Percentiles rank a stretch among this genome's conserved stretches.
Evolutionary conservation across 2,113 vertebrate species (phyloP).

Genomic region (Colistium nudipinnis): DNA sequence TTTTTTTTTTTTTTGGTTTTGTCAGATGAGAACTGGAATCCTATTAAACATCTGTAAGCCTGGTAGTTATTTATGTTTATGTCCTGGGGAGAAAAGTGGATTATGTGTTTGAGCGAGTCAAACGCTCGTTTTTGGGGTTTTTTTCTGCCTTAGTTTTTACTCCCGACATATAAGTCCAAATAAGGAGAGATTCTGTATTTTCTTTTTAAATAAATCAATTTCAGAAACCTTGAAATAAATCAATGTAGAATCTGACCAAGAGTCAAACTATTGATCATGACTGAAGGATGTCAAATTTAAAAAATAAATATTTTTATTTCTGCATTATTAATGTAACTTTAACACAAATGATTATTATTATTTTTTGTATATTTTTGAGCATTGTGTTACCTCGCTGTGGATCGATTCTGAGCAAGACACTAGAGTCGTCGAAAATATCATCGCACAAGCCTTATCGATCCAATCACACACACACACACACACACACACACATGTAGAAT

Average conservation of each 20-base stretch:
- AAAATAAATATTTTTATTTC: no score
- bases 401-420: neutral
- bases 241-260: no score
- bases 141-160: slow-evolving; percentile 40
- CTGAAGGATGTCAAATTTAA: no score
- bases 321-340: neutral
- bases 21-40: slow-evolving; percentile 26
- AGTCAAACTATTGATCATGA: no score
- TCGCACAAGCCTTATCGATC: slow-evolving; percentile 13
- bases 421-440: neutral
- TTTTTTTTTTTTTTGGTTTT: slow-evolving; percentile 13
- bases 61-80: slow-evolving; percentile 33
- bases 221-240: no score
- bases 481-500: slow-evolving; percentile 7
- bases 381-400: neutral
- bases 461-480: neutral
- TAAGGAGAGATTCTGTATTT: no score
- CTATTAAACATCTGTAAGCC: slow-evolving; percentile 30
- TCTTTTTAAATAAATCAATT: no score
- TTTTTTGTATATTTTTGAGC: neutral
- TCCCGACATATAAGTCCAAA: slow-evolving; percentile 26
- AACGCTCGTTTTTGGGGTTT: no score
- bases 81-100: slow-evolving; percentile 49
- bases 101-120: slow-evolving; percentile 46
- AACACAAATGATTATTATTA: no score